These are phyloP conservation scores for Lepus timidus DNA, from an alignment of 2,113 vertebrate genomes.

Conservation along the genomic window DNA sequence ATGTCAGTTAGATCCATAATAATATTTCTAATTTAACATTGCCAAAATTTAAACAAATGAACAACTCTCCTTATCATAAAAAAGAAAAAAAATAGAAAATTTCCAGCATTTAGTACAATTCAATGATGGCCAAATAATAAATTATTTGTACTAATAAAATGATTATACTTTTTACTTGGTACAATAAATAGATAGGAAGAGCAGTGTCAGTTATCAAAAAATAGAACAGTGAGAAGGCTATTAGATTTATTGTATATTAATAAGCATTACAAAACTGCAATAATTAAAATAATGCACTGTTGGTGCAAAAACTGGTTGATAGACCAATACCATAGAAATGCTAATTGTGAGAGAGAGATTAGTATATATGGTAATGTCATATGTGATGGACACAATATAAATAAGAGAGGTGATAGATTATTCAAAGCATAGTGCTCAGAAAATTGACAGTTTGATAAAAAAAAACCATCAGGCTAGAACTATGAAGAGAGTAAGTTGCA, in stretches of 20 bases:
- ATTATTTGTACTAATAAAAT: not conserved
- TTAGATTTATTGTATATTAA: not conserved
- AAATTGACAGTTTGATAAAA: slow-evolving; percentile 7
- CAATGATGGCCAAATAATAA: not conserved
- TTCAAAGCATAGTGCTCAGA: not conserved
- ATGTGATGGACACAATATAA: not conserved
- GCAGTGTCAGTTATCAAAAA: not conserved
- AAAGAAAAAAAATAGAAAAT: not conserved
- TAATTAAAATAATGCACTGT: not conserved
- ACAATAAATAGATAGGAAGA: not conserved
- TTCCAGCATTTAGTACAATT: not conserved
- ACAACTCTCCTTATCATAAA: too few species aligned
- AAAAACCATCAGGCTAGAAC: not conserved
- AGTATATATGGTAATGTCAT: not conserved
- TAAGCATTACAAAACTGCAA: not conserved
- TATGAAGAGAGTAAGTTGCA: not conserved
- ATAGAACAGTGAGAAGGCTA: not conserved
- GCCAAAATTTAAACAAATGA: too few species aligned
- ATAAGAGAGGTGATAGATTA: not conserved
- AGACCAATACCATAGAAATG: not conserved
- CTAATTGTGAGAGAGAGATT: not conserved
- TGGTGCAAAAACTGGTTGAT: not conserved
- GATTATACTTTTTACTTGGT: not conserved
- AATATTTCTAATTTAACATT: too few species aligned
- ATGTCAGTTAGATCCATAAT: too few species aligned